phyloP scores from a whole-genome alignment of 2,113 vertebrate genomes.

The Poecilia latipinna region DNA sequence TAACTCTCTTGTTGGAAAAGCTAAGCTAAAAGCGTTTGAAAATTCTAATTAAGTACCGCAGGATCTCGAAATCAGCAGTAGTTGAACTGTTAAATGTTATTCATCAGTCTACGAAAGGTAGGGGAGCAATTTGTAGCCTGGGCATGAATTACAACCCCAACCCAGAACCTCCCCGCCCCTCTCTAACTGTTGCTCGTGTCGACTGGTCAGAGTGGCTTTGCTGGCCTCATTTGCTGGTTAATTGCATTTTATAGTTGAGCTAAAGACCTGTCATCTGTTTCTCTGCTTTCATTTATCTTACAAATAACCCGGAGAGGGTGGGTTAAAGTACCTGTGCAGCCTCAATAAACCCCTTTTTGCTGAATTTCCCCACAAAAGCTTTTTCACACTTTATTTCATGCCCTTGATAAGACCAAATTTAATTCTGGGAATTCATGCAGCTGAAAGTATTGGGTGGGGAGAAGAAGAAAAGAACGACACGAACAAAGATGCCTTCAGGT shows the following conservation, averaged over 20 bases:
- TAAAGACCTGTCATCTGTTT: constrained; percentile 86
- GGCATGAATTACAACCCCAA: constrained; percentile 62
- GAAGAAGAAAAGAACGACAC: constrained; percentile 28
- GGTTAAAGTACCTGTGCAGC: constrained; percentile 73
- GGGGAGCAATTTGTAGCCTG: constrained; percentile 71
- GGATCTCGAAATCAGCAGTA: constrained; percentile 62
- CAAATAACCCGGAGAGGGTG: constrained; percentile 79
- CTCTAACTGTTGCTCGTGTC: constrained; percentile 70
- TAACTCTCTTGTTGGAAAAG: background rate
- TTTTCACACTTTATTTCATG: constrained; percentile 54
- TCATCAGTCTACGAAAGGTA: constrained; percentile 63
- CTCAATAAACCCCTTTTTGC: constrained; percentile 67
- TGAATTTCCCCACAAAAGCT: constrained; percentile 42
- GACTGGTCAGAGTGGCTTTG: constrained; percentile 80
- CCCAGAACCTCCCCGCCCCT: constrained; percentile 56
- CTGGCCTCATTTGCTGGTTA: constrained; percentile 86
- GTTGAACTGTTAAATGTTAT: constrained; percentile 70
- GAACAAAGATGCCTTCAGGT: constrained; percentile 34
- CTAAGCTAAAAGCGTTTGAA: constrained; percentile 14
- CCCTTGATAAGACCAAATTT: constrained; percentile 47
- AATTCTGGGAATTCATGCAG: constrained; percentile 46
- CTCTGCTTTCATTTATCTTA: constrained; percentile 83
- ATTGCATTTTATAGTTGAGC: constrained; percentile 86
- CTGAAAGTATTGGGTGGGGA: constrained; percentile 29
- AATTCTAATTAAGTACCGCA: constrained; percentile 55